These are phyloP conservation scores for Odontomachus brunneus DNA, from an alignment of 1,140 invertebrate genomes.

Conservation along the genomic window DNA sequence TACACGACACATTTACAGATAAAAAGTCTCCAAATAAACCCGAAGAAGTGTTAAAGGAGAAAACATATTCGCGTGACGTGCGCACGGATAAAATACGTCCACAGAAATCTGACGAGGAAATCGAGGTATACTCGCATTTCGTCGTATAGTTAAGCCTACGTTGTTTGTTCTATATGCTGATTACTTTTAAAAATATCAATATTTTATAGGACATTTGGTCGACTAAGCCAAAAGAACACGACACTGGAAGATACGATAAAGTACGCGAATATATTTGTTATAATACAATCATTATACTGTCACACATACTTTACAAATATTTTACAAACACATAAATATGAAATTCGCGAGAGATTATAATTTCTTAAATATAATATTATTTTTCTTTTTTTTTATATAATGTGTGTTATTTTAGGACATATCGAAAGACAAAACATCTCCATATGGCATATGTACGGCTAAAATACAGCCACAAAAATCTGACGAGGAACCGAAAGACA, in stretches of 20 bases:
- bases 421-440: not conserved
- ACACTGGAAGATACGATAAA: slow-evolving; percentile 25
- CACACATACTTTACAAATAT: not conserved
- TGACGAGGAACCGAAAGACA: not conserved
- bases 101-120: slow-evolving; percentile 12
- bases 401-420: slow-evolving; percentile 38
- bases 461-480: not conserved
- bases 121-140: slow-evolving; percentile 41
- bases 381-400: not conserved
- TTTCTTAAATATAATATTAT: slow-evolving; percentile 4
- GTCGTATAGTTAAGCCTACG: not conserved
- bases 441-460: not conserved
- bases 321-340: not conserved
- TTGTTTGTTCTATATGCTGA: not conserved
- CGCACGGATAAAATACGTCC: not conserved
- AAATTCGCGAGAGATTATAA: not conserved
- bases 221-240: slow-evolving; percentile 16
- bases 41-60: slow-evolving; percentile 3
- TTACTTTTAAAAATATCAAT: slow-evolving; percentile 2
- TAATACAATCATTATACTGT: no score
- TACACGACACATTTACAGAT: not conserved
- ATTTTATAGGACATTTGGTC: slow-evolving; percentile 59
- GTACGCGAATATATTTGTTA: slow-evolving; percentile 42
- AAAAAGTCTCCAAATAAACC: slow-evolving; percentile 9
- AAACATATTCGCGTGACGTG: not conserved